These are phyloP conservation scores for Chaenocephalus aceratus DNA, from an alignment of 2,113 vertebrate genomes.

Conservation along the genomic window DNA sequence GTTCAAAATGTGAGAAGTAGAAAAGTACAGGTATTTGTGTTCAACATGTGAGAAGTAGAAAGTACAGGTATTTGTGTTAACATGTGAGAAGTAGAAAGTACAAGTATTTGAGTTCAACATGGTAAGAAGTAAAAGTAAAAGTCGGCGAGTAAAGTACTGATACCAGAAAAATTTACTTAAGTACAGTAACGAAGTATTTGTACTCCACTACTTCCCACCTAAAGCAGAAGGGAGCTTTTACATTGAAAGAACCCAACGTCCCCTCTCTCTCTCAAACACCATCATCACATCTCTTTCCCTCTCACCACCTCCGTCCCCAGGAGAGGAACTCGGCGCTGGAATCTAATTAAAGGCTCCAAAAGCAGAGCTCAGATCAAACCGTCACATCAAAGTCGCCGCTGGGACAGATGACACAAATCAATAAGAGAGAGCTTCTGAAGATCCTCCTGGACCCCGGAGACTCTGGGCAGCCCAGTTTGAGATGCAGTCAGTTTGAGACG, in stretches of 20 bases:
- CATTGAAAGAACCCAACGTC: conserved; percentile 26
- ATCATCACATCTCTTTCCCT: conserved; percentile 56
- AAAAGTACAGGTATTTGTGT: no score
- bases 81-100: no score
- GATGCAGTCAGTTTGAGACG: no score
- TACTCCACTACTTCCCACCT: no score
- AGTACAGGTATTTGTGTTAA: no score
- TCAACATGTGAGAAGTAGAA: no score
- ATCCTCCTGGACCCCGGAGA: conserved; percentile 55
- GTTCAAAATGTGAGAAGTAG: no score
- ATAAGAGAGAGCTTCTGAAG: conserved; percentile 57
- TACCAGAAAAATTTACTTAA: no score
- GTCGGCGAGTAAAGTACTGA: no score
- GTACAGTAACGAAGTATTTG: no score
- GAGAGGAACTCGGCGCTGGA: conserved; percentile 57
- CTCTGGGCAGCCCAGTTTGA: conserved; percentile 22
- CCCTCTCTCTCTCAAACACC: conserved; percentile 16
- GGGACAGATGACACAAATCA: conserved; percentile 72
- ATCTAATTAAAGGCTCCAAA: conserved; percentile 73
- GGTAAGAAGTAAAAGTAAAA: no score
- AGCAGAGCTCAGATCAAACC: conserved; percentile 70
- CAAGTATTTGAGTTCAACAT: no score
- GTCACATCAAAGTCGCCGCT: conserved; percentile 69
- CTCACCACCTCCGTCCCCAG: conserved; percentile 54
- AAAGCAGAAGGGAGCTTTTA: conserved; percentile 27